Percentiles rank a stretch among this genome's conserved stretches.
Conservation (phyloP, 2,888 invertebrate species). For the Lordiphosa andalusiaca region DNA sequence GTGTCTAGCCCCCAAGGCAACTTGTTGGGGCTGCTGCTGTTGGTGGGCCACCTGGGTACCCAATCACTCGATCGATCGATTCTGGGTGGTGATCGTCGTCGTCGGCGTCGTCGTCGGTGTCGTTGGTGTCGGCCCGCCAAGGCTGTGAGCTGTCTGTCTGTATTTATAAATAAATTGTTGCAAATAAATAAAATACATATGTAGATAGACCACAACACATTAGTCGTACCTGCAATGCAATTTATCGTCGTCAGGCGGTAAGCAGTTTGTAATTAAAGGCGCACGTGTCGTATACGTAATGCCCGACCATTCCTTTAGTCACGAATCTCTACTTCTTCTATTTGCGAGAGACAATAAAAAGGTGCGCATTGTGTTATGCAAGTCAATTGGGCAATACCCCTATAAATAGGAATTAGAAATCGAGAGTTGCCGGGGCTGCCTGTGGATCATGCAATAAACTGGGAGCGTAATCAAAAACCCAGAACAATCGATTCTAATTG, state of each 20-base stretch:
- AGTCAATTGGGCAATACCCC: no score
- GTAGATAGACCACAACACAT: conserved; percentile 10
- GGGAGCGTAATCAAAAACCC: no score
- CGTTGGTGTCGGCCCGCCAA: conserved; percentile 24
- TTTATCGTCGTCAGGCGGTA: conserved; percentile 16
- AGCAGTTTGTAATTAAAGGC: conserved; percentile 22
- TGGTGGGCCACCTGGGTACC: conserved; percentile 24
- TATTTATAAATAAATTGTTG: conserved; percentile 67
- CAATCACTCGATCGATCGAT: conserved; percentile 6
- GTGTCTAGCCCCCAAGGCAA: conserved; percentile 16
- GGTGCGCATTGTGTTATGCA: not conserved
- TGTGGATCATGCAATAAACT: no score
- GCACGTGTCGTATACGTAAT: conserved; percentile 54
- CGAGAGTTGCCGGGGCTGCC: no score
- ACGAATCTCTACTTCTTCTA: conserved; percentile 4
- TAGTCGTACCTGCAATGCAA: conserved; percentile 23
- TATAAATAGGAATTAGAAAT: no score
- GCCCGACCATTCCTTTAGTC: conserved; percentile 9
- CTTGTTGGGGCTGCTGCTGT: conserved; percentile 11
- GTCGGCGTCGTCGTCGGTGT: not conserved
- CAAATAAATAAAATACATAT: conserved; percentile 62
- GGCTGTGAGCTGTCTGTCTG: conserved; percentile 51
- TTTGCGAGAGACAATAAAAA: conserved; percentile 3
- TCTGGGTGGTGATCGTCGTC: not conserved
- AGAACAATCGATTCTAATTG: no score